Evolutionary conservation across 1,140 invertebrate species (phyloP).

Genomic region (Drosophila bocki): DNA sequence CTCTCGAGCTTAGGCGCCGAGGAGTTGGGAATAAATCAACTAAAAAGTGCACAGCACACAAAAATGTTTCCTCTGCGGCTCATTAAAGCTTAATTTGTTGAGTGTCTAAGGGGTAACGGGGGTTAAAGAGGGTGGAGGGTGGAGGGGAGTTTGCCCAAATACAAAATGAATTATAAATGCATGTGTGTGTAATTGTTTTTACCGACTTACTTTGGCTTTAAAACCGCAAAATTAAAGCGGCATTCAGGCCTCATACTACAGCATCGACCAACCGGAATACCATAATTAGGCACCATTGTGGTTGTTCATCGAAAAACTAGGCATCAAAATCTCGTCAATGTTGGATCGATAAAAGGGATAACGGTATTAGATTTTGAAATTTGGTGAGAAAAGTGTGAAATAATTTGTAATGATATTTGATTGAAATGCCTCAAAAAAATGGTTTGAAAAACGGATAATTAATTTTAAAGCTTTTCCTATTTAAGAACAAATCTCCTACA

Average conservation of each 20-base stretch:
- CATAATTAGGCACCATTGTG: conserved; percentile 23
- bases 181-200: conserved; percentile 10
- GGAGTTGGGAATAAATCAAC: conserved; percentile 41
- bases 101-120: neutral
- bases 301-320: conserved; percentile 9
- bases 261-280: neutral
- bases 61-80: conserved; percentile 48
- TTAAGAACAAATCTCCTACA: too few species aligned
- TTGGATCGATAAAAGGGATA: neutral
- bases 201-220: neutral
- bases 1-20: conserved; percentile 3
- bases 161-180: conserved; percentile 38
- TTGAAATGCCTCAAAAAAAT: too few species aligned
- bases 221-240: conserved; percentile 29
- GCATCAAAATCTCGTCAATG: neutral
- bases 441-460: too few species aligned
- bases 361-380: neutral
- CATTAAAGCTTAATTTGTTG: conserved; percentile 48
- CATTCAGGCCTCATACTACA: neutral
- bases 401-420: neutral
- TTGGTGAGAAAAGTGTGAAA: neutral
- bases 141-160: neutral
- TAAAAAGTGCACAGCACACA: conserved; percentile 42
- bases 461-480: too few species aligned
- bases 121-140: neutral